A percentile compares a stretch with the other conserved stretches of the same genome.
Evolutionary conservation across 2,888 invertebrate genomes (phyloP).

Genomic region (Siphlonurus alternatus): DNA sequence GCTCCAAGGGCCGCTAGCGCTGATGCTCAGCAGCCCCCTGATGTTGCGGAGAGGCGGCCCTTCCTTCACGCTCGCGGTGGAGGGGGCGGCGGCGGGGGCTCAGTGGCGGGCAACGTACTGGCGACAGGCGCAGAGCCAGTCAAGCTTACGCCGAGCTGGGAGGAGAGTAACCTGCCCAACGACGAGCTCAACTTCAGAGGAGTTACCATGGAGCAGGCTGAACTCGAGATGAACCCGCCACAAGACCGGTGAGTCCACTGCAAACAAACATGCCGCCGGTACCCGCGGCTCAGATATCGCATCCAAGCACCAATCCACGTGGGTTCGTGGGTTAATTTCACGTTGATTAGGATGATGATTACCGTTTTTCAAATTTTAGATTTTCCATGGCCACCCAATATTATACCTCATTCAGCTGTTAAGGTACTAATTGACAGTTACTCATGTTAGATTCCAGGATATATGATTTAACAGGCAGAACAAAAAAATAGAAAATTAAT

Average conservation of each 20-base stretch:
- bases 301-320: too few species aligned
- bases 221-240: conserved; percentile 57
- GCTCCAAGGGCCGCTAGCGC: not conserved
- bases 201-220: conserved; percentile 47
- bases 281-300: too few species aligned
- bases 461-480: too few species aligned
- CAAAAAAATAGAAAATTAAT: too few species aligned
- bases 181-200: conserved; percentile 69
- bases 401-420: too few species aligned
- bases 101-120: not conserved
- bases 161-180: conserved; percentile 64
- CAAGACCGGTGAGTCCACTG: conserved; percentile 45
- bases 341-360: too few species aligned
- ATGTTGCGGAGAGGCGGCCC: not conserved
- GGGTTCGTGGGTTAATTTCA: too few species aligned
- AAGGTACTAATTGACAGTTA: too few species aligned
- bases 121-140: conserved; percentile 35
- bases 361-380: too few species aligned
- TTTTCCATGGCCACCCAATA: too few species aligned
- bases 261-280: too few species aligned
- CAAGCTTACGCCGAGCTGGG: conserved; percentile 73
- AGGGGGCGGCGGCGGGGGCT: not conserved
- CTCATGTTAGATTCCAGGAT: too few species aligned
- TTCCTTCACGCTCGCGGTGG: not conserved
- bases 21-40: not conserved